Conservation (phyloP, 2,888 invertebrate species). For the Melanotus villosus region DNA sequence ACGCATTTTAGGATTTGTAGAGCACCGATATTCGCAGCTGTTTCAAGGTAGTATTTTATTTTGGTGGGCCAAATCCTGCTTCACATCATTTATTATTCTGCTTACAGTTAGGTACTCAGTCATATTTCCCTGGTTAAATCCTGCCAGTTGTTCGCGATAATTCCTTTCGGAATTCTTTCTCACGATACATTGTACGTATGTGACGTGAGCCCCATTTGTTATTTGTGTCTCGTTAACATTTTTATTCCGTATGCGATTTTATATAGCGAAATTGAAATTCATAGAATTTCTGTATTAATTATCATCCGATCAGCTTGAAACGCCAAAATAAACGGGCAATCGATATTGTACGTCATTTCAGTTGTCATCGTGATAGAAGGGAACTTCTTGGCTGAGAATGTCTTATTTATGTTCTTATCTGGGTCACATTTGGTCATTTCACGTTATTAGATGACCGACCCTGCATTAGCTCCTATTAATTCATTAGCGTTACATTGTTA, state of each 20-base stretch:
- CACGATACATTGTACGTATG: not conserved
- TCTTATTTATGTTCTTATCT: slow-evolving; percentile 1
- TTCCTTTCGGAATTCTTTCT: slow-evolving; percentile 16
- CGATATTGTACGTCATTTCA: not conserved
- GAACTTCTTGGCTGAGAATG: not conserved
- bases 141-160: slow-evolving; percentile 10
- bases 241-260: not conserved
- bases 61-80: not conserved
- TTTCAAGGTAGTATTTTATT: not conserved
- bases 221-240: not conserved
- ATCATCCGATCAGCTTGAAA: not conserved
- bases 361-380: slow-evolving; percentile 1
- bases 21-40: no score
- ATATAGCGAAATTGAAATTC: not conserved
- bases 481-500: slow-evolving; percentile 5
- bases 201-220: not conserved
- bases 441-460: not conserved
- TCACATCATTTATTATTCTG: slow-evolving; percentile 14
- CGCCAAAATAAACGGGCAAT: not conserved
- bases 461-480: not conserved
- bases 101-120: slow-evolving; percentile 6
- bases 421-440: slow-evolving; percentile 5
- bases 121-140: slow-evolving; percentile 6
- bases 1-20: no score
- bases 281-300: not conserved